phyloP scores from a whole-genome alignment of 2,113 vertebrate species.

The Anas platyrhynchos region DNA sequence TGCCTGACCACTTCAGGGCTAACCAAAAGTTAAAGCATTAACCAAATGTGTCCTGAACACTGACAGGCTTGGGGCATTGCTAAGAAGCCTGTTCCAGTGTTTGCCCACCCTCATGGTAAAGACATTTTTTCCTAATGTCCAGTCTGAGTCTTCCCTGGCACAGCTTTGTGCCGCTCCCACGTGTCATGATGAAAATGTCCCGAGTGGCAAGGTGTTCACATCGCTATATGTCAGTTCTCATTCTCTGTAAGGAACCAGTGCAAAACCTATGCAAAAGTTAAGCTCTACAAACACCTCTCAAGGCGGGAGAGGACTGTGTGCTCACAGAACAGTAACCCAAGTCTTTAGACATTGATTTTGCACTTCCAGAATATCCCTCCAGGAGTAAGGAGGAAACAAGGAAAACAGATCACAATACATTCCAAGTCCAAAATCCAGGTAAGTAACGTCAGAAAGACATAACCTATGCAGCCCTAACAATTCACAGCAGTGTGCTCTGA shows the following conservation, averaged over 20 bases:
- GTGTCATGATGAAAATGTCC: not conserved
- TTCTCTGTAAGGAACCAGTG: not conserved
- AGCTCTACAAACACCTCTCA: not conserved
- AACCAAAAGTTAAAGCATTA: too few species aligned
- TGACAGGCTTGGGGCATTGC: too few species aligned
- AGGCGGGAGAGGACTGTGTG: not conserved
- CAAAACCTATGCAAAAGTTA: not conserved
- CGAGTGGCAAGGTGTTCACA: rapidly evolving
- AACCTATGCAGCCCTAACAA: not conserved
- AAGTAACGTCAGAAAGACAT: not conserved
- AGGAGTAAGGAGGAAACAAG: not conserved
- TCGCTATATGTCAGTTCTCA: not conserved
- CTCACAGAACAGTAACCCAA: not conserved
- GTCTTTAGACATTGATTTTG: not conserved
- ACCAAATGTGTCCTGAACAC: too few species aligned
- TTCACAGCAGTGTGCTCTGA: not conserved
- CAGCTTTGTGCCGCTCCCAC: not conserved
- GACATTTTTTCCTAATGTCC: not conserved
- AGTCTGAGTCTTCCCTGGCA: not conserved
- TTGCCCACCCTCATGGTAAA: not conserved
- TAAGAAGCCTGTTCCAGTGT: too few species aligned
- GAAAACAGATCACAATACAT: not conserved
- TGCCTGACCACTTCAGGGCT: too few species aligned
- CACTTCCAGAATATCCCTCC: not conserved
- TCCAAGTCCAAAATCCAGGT: not conserved